A percentile compares a stretch with the other conserved stretches of the same genome.
phyloP scores from a whole-genome alignment of 37 sponge, comb jelly and placozoan species.

The Oscarella lobularis region DNA sequence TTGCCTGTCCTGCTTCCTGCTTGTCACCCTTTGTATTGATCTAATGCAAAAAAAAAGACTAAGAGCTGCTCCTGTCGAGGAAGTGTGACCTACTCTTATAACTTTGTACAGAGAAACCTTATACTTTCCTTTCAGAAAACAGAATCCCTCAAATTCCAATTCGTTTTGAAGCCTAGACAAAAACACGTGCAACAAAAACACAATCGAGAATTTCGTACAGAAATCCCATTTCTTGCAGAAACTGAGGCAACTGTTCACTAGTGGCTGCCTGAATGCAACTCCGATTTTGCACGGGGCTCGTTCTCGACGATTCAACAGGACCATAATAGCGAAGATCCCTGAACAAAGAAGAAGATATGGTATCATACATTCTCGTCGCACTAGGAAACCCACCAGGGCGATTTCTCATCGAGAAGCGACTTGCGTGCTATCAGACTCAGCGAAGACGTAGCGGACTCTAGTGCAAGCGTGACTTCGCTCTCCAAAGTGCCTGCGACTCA shows the following conservation, averaged over 20 bases:
- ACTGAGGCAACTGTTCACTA: slow-evolving; percentile 28
- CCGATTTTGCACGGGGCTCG: slow-evolving; percentile 22
- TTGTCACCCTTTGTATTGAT: not conserved
- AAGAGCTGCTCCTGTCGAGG: too few species aligned
- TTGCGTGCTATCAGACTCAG: too few species aligned
- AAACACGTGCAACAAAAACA: not conserved
- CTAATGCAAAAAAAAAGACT: too few species aligned
- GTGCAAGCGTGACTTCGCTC: too few species aligned
- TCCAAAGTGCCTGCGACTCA: not conserved
- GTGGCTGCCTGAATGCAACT: slow-evolving; percentile 33
- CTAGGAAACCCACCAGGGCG: too few species aligned
- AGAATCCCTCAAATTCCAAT: not conserved
- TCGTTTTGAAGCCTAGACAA: not conserved
- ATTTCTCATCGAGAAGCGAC: too few species aligned
- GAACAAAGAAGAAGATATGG: not conserved
- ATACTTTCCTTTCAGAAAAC: not conserved
- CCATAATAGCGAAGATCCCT: slow-evolving; percentile 53
- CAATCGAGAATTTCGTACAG: slow-evolving; percentile 8
- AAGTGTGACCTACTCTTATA: not conserved
- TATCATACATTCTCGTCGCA: too few species aligned
- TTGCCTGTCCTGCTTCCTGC: not conserved
- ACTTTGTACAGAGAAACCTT: not conserved
- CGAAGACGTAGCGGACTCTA: too few species aligned
- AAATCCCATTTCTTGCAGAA: slow-evolving; percentile 59
- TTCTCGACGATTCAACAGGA: slow-evolving; percentile 31